Conservation (phyloP, 2,797 vertebrate genomes). For the Intellagama lesueurii region DNA sequence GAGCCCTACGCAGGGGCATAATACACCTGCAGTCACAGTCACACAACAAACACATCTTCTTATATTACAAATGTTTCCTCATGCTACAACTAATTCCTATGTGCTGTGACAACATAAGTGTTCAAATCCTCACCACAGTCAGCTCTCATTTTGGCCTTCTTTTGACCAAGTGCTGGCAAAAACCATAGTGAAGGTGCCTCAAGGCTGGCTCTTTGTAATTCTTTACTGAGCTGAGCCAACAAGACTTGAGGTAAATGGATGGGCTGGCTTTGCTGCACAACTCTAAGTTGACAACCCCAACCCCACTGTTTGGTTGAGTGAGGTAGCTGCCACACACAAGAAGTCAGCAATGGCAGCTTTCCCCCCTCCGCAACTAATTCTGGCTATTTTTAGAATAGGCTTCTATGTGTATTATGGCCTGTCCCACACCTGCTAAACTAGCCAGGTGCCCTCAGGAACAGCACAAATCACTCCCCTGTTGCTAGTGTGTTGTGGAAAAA, state of each 20-base stretch:
- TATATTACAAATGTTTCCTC: background rate
- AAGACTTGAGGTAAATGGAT: background rate
- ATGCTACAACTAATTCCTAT: background rate
- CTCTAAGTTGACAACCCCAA: background rate
- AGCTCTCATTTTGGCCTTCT: background rate
- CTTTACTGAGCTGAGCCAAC: background rate
- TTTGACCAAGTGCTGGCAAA: background rate
- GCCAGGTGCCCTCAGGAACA: background rate
- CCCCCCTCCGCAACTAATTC: background rate
- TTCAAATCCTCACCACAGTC: background rate
- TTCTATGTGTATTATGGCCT: background rate
- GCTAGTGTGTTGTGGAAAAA: background rate
- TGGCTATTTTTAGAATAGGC: background rate
- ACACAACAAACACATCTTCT: background rate
- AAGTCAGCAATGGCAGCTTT: background rate
- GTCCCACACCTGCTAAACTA: background rate
- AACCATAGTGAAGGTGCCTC: background rate
- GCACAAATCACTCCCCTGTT: background rate
- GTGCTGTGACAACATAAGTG: background rate
- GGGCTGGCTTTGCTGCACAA: background rate
- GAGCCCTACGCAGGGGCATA: background rate
- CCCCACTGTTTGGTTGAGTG: background rate
- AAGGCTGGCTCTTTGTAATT: background rate
- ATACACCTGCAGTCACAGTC: background rate
- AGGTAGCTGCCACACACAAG: background rate